Conservation (phyloP, 2,797 vertebrate genomes). For the Argya squamiceps region DNA sequence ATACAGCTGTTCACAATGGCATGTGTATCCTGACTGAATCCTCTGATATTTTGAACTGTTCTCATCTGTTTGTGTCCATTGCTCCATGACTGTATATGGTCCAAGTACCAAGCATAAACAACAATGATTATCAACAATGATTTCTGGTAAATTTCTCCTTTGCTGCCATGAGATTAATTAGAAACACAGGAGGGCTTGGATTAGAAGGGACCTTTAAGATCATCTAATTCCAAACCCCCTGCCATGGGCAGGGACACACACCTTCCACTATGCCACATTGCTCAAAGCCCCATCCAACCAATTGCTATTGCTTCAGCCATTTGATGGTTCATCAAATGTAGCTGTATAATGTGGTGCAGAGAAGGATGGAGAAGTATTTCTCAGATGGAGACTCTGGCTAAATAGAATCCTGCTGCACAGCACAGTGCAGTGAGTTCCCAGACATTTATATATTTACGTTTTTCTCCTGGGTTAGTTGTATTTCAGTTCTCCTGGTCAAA, state of each 20-base stretch:
- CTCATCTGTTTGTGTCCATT: not conserved
- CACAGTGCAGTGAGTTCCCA: not conserved
- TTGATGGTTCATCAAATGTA: not conserved
- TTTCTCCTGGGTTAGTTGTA: not conserved
- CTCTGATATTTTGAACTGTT: not conserved
- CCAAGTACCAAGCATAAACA: not conserved
- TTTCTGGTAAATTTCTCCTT: not conserved
- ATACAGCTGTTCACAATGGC: not conserved
- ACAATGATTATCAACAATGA: not conserved
- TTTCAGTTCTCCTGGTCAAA: conserved; percentile 38
- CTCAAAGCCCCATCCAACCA: not conserved
- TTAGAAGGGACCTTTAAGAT: not conserved
- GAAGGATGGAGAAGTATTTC: not conserved
- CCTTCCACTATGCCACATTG: not conserved
- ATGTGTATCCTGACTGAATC: not conserved
- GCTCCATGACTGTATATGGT: not conserved
- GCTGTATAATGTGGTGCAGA: not conserved
- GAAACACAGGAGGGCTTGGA: not conserved
- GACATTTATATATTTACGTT: not conserved
- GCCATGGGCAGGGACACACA: too few species aligned
- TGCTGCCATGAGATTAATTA: not conserved
- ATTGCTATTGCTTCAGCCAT: not conserved
- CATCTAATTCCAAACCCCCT: not conserved
- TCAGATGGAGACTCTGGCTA: not conserved
- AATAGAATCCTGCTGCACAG: not conserved